Percentiles rank a stretch among this genome's conserved stretches.
Conservation (phyloP, 2,888 invertebrate species). For the Noctua pronuba region DNA sequence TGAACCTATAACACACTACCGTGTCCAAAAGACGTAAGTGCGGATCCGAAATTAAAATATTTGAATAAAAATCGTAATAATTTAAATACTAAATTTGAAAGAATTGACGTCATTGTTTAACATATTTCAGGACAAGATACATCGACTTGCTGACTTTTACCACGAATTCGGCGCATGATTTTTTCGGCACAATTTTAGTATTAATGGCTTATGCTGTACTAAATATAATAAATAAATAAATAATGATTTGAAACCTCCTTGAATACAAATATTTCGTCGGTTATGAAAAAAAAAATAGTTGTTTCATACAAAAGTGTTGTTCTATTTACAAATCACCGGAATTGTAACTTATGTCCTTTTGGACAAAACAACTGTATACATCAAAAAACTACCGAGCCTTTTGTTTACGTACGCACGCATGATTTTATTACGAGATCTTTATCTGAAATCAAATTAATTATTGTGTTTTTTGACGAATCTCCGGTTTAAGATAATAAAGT, state of each 20-base stretch:
- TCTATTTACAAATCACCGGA: neutral
- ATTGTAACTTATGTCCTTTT: conserved; percentile 36
- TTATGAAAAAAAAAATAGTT: neutral
- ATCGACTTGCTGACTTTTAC: neutral
- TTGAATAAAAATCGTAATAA: neutral
- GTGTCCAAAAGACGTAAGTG: conserved; percentile 37
- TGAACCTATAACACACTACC: conserved; percentile 68
- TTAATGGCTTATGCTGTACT: too few relatives aligned
- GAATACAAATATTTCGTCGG: neutral
- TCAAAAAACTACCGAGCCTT: conserved; percentile 44
- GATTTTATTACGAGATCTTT: conserved; percentile 51
- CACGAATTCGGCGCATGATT: neutral
- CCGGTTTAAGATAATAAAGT: neutral
- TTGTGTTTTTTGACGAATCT: conserved; percentile 42
- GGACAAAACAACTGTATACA: neutral
- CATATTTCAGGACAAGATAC: neutral
- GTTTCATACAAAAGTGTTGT: neutral
- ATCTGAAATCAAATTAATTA: conserved; percentile 55
- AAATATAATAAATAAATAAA: too few relatives aligned
- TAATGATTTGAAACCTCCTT: neutral
- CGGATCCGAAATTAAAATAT: neutral
- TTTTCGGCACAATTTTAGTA: too few relatives aligned
- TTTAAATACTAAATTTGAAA: neutral
- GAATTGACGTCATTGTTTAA: neutral
- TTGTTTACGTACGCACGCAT: conserved; percentile 55